phyloP scores from a whole-genome alignment of 2,888 invertebrate genomes.

The Troides oblongomaculatus region DNA sequence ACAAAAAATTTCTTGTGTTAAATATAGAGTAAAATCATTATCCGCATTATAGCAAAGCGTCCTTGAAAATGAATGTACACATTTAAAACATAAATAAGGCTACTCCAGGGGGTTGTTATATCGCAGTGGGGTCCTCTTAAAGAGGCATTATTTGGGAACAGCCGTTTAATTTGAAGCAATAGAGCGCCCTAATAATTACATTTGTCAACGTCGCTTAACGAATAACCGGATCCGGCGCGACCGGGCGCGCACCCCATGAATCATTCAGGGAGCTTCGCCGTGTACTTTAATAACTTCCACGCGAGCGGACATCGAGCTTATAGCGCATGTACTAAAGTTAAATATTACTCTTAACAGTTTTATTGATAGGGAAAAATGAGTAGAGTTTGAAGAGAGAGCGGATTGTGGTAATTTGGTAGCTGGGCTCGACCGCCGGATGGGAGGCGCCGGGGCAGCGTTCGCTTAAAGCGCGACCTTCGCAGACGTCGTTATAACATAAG shows the following conservation, averaged over 20 bases:
- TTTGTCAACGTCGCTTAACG: constrained; percentile 33
- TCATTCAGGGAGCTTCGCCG: constrained; percentile 30
- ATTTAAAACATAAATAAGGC: too few species aligned
- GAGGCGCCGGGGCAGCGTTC: background rate
- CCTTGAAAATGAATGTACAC: too few species aligned
- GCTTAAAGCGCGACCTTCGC: background rate
- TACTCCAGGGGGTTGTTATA: too few species aligned
- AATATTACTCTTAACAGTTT: background rate
- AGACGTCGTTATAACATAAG: background rate
- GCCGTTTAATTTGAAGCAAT: constrained; percentile 30
- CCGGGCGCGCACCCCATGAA: constrained; percentile 37
- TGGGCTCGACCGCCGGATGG: constrained; percentile 10
- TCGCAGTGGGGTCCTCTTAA: background rate
- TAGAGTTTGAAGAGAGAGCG: constrained; percentile 22
- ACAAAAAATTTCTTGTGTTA: too few species aligned
- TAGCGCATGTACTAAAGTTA: background rate
- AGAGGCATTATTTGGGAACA: constrained; percentile 8
- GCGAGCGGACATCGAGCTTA: constrained; percentile 7
- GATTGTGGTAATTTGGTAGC: constrained; percentile 19
- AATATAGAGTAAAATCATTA: too few species aligned
- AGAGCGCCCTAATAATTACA: constrained; percentile 33
- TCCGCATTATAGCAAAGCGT: too few species aligned
- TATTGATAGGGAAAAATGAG: constrained; percentile 21
- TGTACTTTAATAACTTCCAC: constrained; percentile 7
- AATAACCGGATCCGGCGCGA: constrained; percentile 31